A percentile compares a stretch with the other conserved stretches of the same genome.
phyloP scores from a whole-genome alignment of 2,888 invertebrate genomes.

The Drosophila longiperda region DNA sequence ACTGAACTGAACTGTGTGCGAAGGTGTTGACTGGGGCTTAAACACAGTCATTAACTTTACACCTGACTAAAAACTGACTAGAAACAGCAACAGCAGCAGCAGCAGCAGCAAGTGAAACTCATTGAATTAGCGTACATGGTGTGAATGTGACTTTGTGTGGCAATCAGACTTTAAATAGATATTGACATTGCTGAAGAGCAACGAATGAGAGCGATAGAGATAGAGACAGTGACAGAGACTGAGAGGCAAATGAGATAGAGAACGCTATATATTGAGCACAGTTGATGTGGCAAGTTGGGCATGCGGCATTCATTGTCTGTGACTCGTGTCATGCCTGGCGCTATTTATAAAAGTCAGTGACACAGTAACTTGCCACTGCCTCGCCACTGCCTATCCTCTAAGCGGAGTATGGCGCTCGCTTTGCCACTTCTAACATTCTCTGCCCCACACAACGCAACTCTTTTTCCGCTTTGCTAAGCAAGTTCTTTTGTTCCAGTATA shows the following conservation, averaged over 20 bases:
- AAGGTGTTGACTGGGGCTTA: conserved; percentile 10
- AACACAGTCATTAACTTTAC: conserved; percentile 27
- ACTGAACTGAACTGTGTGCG: not conserved
- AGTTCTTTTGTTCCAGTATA: conserved; percentile 69
- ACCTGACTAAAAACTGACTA: conserved; percentile 24
- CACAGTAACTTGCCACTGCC: conserved; percentile 73
- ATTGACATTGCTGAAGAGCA: conserved; percentile 53
- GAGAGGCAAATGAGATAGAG: not conserved
- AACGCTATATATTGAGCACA: conserved; percentile 18
- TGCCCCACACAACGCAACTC: conserved; percentile 54
- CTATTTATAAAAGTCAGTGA: conserved; percentile 79
- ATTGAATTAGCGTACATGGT: conserved; percentile 57
- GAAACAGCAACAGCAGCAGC: conserved; percentile 8
- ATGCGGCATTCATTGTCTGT: conserved; percentile 55
- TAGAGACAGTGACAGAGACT: not conserved
- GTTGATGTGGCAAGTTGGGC: conserved; percentile 40
- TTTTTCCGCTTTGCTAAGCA: conserved; percentile 79
- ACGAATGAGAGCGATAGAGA: not conserved
- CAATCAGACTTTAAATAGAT: conserved; percentile 54
- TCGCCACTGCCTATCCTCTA: conserved; percentile 24
- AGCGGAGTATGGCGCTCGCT: conserved; percentile 44
- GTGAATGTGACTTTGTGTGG: conserved; percentile 54
- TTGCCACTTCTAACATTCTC: conserved; percentile 61
- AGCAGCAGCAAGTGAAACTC: conserved; percentile 34
- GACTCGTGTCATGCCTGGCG: conserved; percentile 70